A percentile compares a stretch with the other conserved stretches of the same genome.
Conservation (phyloP, 1,140 invertebrate genomes). For the Epicauta chinensis region DNA sequence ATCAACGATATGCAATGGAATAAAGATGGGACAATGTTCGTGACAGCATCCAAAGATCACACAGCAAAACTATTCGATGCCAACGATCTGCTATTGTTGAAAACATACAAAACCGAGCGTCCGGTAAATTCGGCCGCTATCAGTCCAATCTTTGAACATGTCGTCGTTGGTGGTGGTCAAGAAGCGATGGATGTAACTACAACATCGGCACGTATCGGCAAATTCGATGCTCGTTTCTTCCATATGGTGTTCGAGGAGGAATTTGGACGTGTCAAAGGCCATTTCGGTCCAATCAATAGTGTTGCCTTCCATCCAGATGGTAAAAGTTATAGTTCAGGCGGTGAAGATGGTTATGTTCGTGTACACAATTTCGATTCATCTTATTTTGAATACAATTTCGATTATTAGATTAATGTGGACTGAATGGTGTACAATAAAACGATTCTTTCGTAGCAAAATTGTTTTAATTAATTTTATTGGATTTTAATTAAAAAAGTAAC, state of each 20-base stretch:
- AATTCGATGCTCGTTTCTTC: slow-evolving; percentile 98
- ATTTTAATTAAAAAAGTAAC: slow-evolving; percentile 40
- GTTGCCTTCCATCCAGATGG: slow-evolving; percentile 98
- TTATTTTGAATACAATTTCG: slow-evolving; percentile 96
- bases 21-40: slow-evolving; percentile 91
- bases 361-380: slow-evolving; percentile 94
- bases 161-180: slow-evolving; percentile 94
- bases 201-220: slow-evolving; percentile 89
- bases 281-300: slow-evolving; percentile 99
- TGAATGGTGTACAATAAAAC: too few species aligned
- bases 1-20: slow-evolving; percentile 96
- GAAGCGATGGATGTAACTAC: slow-evolving; percentile 99
- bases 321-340: slow-evolving; percentile 92
- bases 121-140: slow-evolving; percentile 96
- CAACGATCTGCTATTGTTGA: slow-evolving; percentile 74
- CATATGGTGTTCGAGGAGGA: slow-evolving; percentile 99
- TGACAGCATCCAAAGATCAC: slow-evolving; percentile 91
- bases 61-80: slow-evolving; percentile 93
- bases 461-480: background rate
- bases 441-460: background rate
- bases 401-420: slow-evolving; percentile 52
- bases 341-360: slow-evolving; percentile 97
- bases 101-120: slow-evolving; percentile 93
- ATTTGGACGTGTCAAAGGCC: slow-evolving; percentile 96
- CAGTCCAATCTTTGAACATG: slow-evolving; percentile 90